Conservation (phyloP, 1,140 invertebrate genomes). For the Zaprionus inermis region DNA sequence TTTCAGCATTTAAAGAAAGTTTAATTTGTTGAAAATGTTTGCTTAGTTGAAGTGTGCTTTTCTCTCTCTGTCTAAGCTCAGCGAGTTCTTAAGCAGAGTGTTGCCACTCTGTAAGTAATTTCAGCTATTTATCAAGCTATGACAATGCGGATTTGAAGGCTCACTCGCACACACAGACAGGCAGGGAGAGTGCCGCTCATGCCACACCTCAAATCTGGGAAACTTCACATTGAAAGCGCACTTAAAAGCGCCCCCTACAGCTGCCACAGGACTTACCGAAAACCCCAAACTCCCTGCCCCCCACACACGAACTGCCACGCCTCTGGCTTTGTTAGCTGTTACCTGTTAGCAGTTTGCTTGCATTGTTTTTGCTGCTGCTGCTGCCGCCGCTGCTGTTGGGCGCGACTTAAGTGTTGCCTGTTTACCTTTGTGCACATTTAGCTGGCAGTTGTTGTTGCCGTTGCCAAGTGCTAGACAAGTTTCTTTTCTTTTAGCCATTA, state of each 20-base stretch:
- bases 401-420: slow-evolving; percentile 72
- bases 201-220: slow-evolving; percentile 31
- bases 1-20: slow-evolving; percentile 1
- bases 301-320: background rate
- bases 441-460: slow-evolving; percentile 56
- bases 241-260: slow-evolving; percentile 37
- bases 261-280: slow-evolving; percentile 20
- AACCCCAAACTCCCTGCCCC: background rate
- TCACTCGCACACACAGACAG: slow-evolving; percentile 54
- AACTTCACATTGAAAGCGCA: slow-evolving; percentile 38
- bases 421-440: slow-evolving; percentile 75
- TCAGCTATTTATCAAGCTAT: slow-evolving; percentile 79
- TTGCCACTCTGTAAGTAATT: slow-evolving; percentile 63
- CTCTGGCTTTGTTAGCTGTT: slow-evolving; percentile 29
- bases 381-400: slow-evolving; percentile 35
- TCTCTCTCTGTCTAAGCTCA: background rate
- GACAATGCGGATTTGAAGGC: slow-evolving; percentile 71
- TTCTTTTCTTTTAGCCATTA: slow-evolving; percentile 47
- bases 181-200: background rate
- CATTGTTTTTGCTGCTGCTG: slow-evolving; percentile 64
- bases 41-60: background rate
- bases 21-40: slow-evolving; percentile 18
- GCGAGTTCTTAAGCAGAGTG: slow-evolving; percentile 24
- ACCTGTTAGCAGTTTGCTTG: slow-evolving; percentile 39
- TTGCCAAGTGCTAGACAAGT: slow-evolving; percentile 62